These are phyloP conservation scores for Luidia sarsii DNA, from an alignment of 53 echinoderm and acorn worm genomes.

Conservation along the genomic window DNA sequence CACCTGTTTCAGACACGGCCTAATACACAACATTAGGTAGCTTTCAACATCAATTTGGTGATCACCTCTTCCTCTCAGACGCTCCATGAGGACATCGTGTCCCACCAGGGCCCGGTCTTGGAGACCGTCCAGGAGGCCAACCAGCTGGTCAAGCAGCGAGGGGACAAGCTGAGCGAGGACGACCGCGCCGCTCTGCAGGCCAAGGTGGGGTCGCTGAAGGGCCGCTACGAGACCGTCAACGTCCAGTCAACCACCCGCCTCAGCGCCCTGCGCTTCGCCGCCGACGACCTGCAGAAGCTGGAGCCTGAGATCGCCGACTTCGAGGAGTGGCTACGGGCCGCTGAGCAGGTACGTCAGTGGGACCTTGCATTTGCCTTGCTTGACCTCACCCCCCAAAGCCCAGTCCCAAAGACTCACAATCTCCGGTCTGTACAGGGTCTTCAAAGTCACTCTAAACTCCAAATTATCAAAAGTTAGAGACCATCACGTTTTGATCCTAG, in stretches of 20 bases:
- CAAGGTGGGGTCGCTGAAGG: conserved; percentile 65
- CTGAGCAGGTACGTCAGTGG: conserved; percentile 61
- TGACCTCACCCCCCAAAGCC: not conserved
- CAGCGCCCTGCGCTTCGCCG: conserved; percentile 74
- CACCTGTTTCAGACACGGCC: too few relatives aligned
- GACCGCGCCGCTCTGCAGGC: conserved; percentile 66
- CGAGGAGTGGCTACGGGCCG: conserved; percentile 83
- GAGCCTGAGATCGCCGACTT: conserved; percentile 81
- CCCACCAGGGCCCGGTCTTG: conserved; percentile 91
- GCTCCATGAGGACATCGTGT: conserved; percentile 88
- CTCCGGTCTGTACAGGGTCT: too few relatives aligned
- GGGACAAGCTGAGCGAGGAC: conserved; percentile 80
- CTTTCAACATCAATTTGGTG: too few relatives aligned
- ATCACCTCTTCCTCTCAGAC: too few relatives aligned
- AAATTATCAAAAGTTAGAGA: too few relatives aligned
- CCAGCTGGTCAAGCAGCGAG: conserved; percentile 88
- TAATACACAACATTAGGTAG: too few relatives aligned
- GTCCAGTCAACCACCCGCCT: conserved; percentile 84
- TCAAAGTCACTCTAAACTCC: too few relatives aligned
- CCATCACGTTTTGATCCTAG: too few relatives aligned
- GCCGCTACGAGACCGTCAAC: conserved; percentile 90
- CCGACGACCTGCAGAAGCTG: conserved; percentile 81
- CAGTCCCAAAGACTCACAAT: too few relatives aligned
- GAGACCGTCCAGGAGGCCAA: conserved; percentile 87
- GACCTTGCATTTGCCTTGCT: not conserved